Conservation (phyloP, 2,797 vertebrate species). For the Acipenser ruthenus region DNA sequence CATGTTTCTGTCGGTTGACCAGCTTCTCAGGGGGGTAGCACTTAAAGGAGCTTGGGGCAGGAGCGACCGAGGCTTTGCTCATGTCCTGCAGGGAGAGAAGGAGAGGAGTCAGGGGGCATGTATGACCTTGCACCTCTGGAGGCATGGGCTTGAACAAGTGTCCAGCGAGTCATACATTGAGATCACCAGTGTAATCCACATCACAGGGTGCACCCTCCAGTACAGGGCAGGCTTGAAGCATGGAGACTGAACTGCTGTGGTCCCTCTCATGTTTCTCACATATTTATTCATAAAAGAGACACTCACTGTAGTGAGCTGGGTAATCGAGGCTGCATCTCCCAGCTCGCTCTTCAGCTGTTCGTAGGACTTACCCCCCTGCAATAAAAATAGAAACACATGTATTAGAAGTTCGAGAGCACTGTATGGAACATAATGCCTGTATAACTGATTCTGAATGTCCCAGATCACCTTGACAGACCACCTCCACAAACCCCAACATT, state of each 20-base stretch:
- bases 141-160: not conserved
- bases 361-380: slow-evolving; percentile 72
- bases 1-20: slow-evolving; percentile 48
- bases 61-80: slow-evolving; percentile 21
- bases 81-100: slow-evolving; percentile 40
- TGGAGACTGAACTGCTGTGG: not conserved
- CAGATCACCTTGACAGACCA: not conserved
- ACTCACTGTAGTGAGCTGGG: slow-evolving; percentile 49
- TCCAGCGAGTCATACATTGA: no score
- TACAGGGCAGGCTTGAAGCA: not conserved
- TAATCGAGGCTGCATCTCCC: slow-evolving; percentile 47
- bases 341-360: slow-evolving; percentile 75
- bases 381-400: slow-evolving; percentile 18
- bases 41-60: slow-evolving; percentile 26
- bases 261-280: not conserved
- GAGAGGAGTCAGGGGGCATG: slow-evolving; percentile 7
- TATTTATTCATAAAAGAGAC: not conserved
- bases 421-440: no score
- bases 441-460: not conserved
- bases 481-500: no score
- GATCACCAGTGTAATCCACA: not conserved
- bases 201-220: not conserved
- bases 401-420: not conserved
- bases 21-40: slow-evolving; percentile 55
- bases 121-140: not conserved